A percentile compares a stretch with the other conserved stretches of the same genome.
Evolutionary conservation across 1,140 invertebrate genomes (phyloP).

Genomic region (Megalonaias nervosa): DNA sequence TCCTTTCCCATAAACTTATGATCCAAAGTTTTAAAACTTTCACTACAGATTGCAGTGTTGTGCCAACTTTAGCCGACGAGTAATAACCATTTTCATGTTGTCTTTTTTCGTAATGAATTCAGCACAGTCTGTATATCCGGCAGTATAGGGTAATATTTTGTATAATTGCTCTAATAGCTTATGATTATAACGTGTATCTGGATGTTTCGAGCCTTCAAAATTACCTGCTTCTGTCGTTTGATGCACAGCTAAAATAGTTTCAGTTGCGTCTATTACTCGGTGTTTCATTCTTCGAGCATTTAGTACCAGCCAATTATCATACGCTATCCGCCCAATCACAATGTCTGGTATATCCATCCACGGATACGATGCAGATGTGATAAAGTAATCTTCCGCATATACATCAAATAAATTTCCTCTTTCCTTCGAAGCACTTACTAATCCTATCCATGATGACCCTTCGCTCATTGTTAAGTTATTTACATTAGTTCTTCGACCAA

Average conservation of each 20-base stretch:
- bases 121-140: conserved; percentile 21
- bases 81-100: too few species aligned
- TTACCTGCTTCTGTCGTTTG: conserved; percentile 55
- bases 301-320: conserved; percentile 57
- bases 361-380: conserved; percentile 43
- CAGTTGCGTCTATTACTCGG: conserved; percentile 46
- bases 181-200: conserved; percentile 42
- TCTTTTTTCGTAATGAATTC: background rate
- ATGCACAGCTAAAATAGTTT: conserved; percentile 50
- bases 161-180: conserved; percentile 24
- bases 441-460: conserved; percentile 29
- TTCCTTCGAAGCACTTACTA: conserved; percentile 27
- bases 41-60: too few species aligned
- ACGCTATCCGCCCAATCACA: conserved; percentile 50
- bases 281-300: conserved; percentile 37
- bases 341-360: conserved; percentile 53
- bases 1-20: too few species aligned
- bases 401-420: conserved; percentile 43
- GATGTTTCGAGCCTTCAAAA: conserved; percentile 40
- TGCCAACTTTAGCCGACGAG: too few species aligned
- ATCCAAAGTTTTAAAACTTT: too few species aligned
- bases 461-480: conserved; percentile 38
- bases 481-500: conserved; percentile 45
- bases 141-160: conserved; percentile 41
- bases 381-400: conserved; percentile 56